Percentiles rank a stretch among this genome's conserved stretches.
Evolutionary conservation across 2,113 vertebrate species (phyloP).

Genomic region (Channa maculata): DNA sequence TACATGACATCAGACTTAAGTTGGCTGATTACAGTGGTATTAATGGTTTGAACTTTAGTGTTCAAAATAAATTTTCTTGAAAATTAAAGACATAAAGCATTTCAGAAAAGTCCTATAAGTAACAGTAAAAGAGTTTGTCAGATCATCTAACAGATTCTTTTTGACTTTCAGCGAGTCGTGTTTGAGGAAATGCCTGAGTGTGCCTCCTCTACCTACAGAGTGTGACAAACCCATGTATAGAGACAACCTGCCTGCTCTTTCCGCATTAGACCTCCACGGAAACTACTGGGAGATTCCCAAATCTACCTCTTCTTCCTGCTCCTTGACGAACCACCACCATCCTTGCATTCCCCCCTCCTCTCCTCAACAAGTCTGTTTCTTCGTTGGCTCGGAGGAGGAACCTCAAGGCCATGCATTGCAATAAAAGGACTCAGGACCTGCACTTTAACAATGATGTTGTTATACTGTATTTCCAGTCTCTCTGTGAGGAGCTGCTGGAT

Average conservation of each 20-base stretch:
- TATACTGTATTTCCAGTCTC: not conserved
- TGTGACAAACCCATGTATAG: conserved; percentile 32
- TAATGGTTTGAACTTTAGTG: too few species aligned
- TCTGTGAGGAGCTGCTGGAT: not conserved
- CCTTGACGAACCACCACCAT: conserved; percentile 3
- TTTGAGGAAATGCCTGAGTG: conserved; percentile 82
- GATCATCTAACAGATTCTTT: not conserved
- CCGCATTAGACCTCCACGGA: conserved; percentile 78
- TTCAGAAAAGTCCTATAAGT: too few species aligned
- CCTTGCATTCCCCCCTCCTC: conserved; percentile 21
- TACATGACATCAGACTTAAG: too few species aligned
- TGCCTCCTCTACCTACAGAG: conserved; percentile 62
- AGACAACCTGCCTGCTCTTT: conserved; percentile 68
- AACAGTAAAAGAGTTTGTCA: too few species aligned
- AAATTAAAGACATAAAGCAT: too few species aligned
- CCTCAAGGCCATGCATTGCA: not conserved
- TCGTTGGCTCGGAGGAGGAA: conserved; percentile 63
- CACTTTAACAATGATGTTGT: not conserved
- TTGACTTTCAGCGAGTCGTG: conserved; percentile 44
- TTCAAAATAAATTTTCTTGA: too few species aligned
- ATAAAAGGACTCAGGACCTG: not conserved
- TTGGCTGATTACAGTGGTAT: too few species aligned
- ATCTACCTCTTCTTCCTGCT: conserved; percentile 11
- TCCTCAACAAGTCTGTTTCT: conserved; percentile 69
- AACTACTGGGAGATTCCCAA: conserved; percentile 82